Percentiles rank a stretch among this genome's conserved stretches.
Evolutionary conservation across 92 coral and sea anemone genomes (phyloP).

Genomic region (Bergia puertoricense): DNA sequence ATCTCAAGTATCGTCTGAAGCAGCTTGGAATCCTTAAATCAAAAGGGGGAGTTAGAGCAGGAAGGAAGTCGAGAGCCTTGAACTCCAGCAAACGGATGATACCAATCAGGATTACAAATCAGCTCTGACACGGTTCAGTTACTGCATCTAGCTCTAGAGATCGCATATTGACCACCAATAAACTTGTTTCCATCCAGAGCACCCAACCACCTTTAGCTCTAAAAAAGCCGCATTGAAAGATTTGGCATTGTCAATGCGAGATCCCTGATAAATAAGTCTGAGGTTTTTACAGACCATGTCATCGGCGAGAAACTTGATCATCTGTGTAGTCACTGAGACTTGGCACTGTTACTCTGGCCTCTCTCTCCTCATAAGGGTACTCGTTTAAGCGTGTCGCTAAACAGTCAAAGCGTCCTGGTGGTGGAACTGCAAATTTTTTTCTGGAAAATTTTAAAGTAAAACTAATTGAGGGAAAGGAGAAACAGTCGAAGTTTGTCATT

Average conservation of each 20-base stretch:
- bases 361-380: constrained; percentile 17
- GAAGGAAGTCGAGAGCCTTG: too few species aligned
- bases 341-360: not conserved
- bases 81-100: too few species aligned
- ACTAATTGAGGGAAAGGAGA: constrained; percentile 8
- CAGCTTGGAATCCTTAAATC: too few species aligned
- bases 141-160: too few species aligned
- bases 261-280: constrained; percentile 11
- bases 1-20: too few species aligned
- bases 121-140: too few species aligned
- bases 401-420: not conserved
- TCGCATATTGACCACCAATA: too few species aligned
- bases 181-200: too few species aligned
- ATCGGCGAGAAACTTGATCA: constrained; percentile 6
- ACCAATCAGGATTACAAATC: too few species aligned
- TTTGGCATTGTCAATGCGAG: constrained; percentile 23
- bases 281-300: constrained; percentile 14
- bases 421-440: constrained; percentile 4
- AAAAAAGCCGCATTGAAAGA: not conserved
- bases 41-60: too few species aligned
- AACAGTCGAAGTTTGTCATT: constrained; percentile 5
- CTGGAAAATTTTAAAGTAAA: not conserved
- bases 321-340: not conserved
- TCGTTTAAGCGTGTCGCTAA: not conserved
- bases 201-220: not conserved